Conservation (phyloP, 2,113 vertebrate species). For the Dromiciops gliroides region DNA sequence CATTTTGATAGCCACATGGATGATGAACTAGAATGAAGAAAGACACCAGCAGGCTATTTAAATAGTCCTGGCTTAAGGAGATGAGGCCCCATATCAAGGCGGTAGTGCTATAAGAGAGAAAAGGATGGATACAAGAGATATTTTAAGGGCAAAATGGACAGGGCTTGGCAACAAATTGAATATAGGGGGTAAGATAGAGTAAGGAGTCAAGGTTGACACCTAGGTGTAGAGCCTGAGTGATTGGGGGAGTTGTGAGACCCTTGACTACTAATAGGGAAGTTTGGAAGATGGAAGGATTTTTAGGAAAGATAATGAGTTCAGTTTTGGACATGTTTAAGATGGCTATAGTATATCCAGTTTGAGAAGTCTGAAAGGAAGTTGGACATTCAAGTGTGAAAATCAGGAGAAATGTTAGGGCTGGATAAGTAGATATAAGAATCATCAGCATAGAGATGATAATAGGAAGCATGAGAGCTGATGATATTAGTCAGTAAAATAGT, state of each 20-base stretch:
- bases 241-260: background rate
- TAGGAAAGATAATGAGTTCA: background rate
- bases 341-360: background rate
- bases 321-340: background rate
- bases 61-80: background rate
- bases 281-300: background rate
- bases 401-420: background rate
- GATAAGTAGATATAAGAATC: background rate
- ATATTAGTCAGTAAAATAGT: background rate
- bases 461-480: background rate
- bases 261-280: constrained; percentile 10
- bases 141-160: background rate
- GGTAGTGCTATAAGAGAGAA: background rate
- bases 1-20: background rate
- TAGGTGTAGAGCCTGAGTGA: background rate
- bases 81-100: background rate
- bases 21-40: background rate
- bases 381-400: constrained; percentile 22
- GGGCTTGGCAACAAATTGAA: background rate
- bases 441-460: background rate
- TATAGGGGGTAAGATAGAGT: background rate
- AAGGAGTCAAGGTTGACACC: background rate
- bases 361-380: background rate
- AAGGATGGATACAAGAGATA: background rate
- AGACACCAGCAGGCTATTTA: background rate